Conservation (phyloP, 1,140 invertebrate species). For the Lutraria rhynchaena region DNA sequence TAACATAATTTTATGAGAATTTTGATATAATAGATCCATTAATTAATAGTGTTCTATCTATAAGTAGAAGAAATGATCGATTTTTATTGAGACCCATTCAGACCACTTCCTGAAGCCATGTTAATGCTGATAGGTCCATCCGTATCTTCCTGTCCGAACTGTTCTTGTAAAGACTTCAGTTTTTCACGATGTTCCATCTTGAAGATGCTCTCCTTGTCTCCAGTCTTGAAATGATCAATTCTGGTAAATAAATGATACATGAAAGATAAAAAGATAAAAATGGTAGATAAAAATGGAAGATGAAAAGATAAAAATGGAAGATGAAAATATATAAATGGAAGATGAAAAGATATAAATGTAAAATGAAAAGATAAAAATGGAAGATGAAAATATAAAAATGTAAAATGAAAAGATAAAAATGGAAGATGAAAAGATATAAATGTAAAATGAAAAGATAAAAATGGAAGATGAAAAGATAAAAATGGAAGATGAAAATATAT, state of each 20-base stretch:
- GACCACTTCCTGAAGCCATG: no score
- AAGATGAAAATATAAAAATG: not conserved
- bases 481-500: no score
- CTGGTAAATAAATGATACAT: constrained; percentile 17
- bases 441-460: no score
- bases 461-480: no score
- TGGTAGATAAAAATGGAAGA: not conserved
- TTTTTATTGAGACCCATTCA: no score
- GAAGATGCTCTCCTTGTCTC: constrained; percentile 47
- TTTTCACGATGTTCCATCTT: constrained; percentile 46
- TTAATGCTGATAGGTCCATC: no score
- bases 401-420: not conserved
- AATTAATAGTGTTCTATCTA: no score
- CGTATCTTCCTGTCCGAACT: not conserved
- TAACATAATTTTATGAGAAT: no score
- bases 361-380: not conserved
- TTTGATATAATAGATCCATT: no score
- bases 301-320: not conserved
- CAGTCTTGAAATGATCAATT: constrained; percentile 44
- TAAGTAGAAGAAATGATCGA: no score
- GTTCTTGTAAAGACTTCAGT: constrained; percentile 5
- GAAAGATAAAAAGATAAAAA: not conserved
- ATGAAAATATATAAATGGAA: not conserved
- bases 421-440: not conserved
- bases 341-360: not conserved